Evolutionary conservation across 2,113 vertebrate genomes (phyloP).

Genomic region (Callipepla squamata): DNA sequence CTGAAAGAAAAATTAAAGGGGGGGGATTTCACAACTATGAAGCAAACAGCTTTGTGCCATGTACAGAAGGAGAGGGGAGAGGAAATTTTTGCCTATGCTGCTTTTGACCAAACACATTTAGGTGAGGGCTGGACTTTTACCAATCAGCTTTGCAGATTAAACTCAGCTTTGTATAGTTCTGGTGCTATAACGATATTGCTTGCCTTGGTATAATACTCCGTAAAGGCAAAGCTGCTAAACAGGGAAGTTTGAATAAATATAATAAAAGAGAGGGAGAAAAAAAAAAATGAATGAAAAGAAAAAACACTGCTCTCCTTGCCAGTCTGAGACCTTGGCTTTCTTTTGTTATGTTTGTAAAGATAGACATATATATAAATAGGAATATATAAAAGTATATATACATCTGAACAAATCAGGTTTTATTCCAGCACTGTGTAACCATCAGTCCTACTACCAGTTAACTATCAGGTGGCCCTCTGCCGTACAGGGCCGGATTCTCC

Average conservation of each 20-base stretch:
- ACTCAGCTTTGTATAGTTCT: conserved; percentile 54
- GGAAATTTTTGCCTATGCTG: conserved; percentile 41
- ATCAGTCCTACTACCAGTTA: conserved; percentile 14
- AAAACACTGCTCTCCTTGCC: conserved; percentile 68
- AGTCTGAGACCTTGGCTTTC: conserved; percentile 61
- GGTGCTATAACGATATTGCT: conserved; percentile 66
- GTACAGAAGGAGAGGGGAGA: conserved; percentile 25
- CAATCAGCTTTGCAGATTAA: conserved; percentile 19
- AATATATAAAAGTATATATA: conserved; percentile 46
- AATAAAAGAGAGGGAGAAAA: not conserved
- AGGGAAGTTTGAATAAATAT: conserved; percentile 56
- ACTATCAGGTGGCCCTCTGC: conserved; percentile 38
- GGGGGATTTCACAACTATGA: conserved; percentile 58
- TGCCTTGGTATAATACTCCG: conserved; percentile 32
- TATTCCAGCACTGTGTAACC: conserved; percentile 71
- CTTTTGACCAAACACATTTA: conserved; percentile 65
- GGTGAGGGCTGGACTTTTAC: conserved; percentile 49
- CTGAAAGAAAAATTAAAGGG: not conserved
- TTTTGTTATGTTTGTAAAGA: conserved; percentile 54
- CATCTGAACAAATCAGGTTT: conserved; percentile 57
- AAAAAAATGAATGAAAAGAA: not conserved
- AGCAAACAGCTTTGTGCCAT: conserved; percentile 69
- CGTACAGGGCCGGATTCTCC: conserved; percentile 35
- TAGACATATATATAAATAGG: conserved; percentile 47
- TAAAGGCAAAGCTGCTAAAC: conserved; percentile 45